Conservation (phyloP, 2,113 vertebrate species). For the Pluvianellus socialis region DNA sequence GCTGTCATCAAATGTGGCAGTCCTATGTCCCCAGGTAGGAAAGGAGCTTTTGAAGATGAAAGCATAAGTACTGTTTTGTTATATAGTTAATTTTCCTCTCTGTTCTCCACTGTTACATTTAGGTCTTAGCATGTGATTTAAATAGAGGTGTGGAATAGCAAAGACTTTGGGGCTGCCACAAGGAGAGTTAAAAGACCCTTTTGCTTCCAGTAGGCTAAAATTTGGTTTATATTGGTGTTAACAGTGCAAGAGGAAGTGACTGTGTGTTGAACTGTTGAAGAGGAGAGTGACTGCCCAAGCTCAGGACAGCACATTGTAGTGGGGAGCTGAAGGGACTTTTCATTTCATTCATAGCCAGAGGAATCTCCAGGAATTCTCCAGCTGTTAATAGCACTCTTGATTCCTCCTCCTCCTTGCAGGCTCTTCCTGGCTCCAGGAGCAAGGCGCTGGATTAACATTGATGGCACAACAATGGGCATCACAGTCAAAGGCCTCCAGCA, state of each 20-base stretch:
- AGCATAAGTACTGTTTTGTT: background rate
- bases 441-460: slow-evolving; percentile 97
- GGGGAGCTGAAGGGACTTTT: background rate
- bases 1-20: background rate
- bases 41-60: background rate
- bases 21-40: background rate
- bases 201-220: background rate
- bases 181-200: background rate
- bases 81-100: background rate
- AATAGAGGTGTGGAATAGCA: background rate
- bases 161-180: background rate
- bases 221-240: background rate
- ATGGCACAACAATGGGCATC: slow-evolving; percentile 97
- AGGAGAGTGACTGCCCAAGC: background rate
- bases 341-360: background rate
- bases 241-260: background rate
- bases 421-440: slow-evolving; percentile 95
- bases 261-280: background rate
- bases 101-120: background rate
- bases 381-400: background rate
- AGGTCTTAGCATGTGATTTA: background rate
- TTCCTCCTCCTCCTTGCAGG: slow-evolving; percentile 68
- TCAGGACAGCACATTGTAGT: background rate
- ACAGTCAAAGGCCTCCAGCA: slow-evolving; percentile 91
- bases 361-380: background rate